Evolutionary conservation across 1,140 invertebrate species (phyloP), one percentile per base, ranked within the genome.

Genomic region (Luehdorfia chinensis): DNA sequence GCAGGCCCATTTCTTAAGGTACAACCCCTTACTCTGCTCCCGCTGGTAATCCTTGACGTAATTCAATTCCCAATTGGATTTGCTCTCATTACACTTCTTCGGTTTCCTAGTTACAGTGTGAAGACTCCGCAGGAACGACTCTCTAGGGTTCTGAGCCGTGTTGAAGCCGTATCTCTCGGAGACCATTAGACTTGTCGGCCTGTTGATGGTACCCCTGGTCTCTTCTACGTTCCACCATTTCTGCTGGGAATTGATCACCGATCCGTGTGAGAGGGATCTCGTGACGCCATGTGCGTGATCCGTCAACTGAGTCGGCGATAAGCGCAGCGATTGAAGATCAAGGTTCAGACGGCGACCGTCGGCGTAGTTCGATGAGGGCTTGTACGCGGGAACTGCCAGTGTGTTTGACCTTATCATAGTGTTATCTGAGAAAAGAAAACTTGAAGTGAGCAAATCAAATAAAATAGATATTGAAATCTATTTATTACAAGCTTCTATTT

Each of bases 1-100:
- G 67, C 93, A 94, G 1, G 91, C 91, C 93, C 93, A 95, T 23
- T 83, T 86, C 52, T 85, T 84, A 58, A 80, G 57, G 64, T 83
- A 75, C 18, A 84, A 48, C 8, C 61, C 80, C 25, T 62, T 78
- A 30, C 76, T 84, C 32, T 84, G 75, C 34, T 87, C 83, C 32
- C 69, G 75, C 47, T 86, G 78, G 44, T 84, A 86, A 34, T 85
- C 84, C 32, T 84, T 85, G 2, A 84, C 70, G 46, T 84, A 85
- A 58, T 87, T 84, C 18, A 86, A 55, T 43, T 87, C 84, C 84
- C 85, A 87, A 63, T 87, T 84, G 0, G 84, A 86, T 47, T 79
- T 80, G 46, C 79, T 83, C 14, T 84, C 78, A 16, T 72, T 75
- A 34, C 73, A 75, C 47, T 76, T 85, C 46, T 83, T 84, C 0